Base-by-base conservation (phyloP, 2,113 vertebrate species). In the Myotis brandtii region DNA sequence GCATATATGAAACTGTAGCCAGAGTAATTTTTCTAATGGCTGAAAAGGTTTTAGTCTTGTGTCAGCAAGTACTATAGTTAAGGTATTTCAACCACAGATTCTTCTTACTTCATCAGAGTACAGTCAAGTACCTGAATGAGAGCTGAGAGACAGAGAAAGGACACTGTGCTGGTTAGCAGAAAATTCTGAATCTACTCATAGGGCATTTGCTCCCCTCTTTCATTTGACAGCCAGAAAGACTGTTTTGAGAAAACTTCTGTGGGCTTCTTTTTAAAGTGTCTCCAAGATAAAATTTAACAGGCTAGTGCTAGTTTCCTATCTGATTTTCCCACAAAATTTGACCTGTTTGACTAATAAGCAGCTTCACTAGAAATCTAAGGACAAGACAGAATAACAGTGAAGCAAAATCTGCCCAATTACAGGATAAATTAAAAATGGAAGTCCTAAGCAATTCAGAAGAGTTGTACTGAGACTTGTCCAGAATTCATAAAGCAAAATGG, bases 11-110 rank as follows among this genome's bases (percentile, higher is more conserved):
- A 82, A 97, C 52, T 62, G 66, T 67, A 79, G 72, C 50, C 80
- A 86, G 59, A 93, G 46, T 89, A 84, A 96, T 96, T 95, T 97
- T 93, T 93, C 75, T 96, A 96, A 96, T 91, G 69, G 80, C 70
- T 94, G 80, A 75, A 84, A 89, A 86, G n/a, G n/a, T 76, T 95
- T 94, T 69, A 62, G n/a, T 52, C 79, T 70, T 95, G 89, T 92
- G 70, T 92, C 83, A 89, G 69, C 50, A 94, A 96, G 54, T 70
- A 69, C 48, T 64, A 40, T 72, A 34, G 84, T 70, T 75, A 95
- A 94, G 94, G 93, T 91, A 79, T 80, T 91, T 91, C 83, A 89
- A 86, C 89, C 70, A 50, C 62, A 91, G 46, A 75, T 50, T 86
- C 52, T 86, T 89, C 52, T 70, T 95, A 69, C 27, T 88, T 32